Base-by-base conservation (phyloP, 2,888 invertebrate genomes). In the Andrena camellia region DNA sequence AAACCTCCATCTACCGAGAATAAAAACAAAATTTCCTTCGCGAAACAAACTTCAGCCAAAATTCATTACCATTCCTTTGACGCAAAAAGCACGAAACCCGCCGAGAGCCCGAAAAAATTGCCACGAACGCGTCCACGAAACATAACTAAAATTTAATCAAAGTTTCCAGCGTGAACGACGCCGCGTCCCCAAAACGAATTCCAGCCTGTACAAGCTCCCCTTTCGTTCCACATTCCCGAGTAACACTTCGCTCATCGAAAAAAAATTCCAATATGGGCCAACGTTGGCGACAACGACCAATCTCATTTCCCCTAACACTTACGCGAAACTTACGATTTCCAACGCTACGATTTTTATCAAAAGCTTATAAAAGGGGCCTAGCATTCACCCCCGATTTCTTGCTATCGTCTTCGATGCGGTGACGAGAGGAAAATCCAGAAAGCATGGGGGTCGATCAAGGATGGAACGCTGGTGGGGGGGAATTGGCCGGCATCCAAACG, bases 401-500 rank as follows among this genome's bases (percentile, higher is more conserved):
- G 69, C 75, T 83, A 86, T 80, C 59, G 63, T 69, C 26, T 57
- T 64, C 42, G 60, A 62, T 7, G 59, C 33, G 29, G 63, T 29
- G 26, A 62, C 48, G 68, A 31, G 35, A 35, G 6, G 62, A 23
- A 57, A 50, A 33, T 13, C 8, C 17, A 54, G 29, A 50, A 66
- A 54, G 4, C 8, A 60, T 31, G 26, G 42, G 29, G 26, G 7
- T 64, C 35, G 64, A 26, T 64, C 29, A 29, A 23, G 31, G 26
- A 20, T 42, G 17, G 60, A 23, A 35, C 10, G 17, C 17, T 31
- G 13, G 4, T 5, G 33, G 54, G 17, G 17, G 23, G 57, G 76
- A 80, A 85, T 75, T 89, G 90, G 90, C 89, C 78, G 59, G 82
- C 72, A 80, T 90, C 90, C 90, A 90, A 90, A 89, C 83, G 88